Conservation (phyloP, 35 echinoderm and acorn worm genomes). For the Apostichopus californicus region DNA sequence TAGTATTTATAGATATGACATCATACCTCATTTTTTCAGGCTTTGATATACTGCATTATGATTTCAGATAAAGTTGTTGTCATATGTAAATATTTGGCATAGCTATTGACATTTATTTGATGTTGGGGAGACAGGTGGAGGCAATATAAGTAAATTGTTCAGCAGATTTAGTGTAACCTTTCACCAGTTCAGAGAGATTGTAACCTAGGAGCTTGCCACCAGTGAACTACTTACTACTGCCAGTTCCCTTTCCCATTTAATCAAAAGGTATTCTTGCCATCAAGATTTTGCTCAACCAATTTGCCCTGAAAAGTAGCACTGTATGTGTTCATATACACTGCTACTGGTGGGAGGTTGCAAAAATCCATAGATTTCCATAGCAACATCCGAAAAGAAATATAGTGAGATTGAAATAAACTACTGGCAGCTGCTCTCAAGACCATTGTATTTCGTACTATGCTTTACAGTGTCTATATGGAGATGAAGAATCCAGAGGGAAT, state of each 20-base stretch:
- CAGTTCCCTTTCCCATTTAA: no score
- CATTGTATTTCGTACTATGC: background rate
- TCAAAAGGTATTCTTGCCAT: no score
- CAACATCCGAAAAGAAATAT: background rate
- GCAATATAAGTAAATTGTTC: no score
- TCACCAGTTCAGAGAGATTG: background rate
- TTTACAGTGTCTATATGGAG: no score
- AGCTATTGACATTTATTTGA: background rate
- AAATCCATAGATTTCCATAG: background rate
- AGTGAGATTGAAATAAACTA: background rate
- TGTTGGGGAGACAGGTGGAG: background rate
- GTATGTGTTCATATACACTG: no score
- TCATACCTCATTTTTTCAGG: background rate
- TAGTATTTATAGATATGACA: background rate
- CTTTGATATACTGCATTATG: no score
- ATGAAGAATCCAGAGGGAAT: no score
- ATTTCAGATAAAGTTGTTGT: background rate
- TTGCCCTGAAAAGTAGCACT: no score
- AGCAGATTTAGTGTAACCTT: background rate
- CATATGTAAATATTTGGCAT: slow-evolving; percentile 1
- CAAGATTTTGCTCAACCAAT: no score
- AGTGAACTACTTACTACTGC: no score
- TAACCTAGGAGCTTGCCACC: no score
- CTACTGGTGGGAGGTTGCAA: no score
- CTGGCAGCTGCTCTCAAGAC: background rate